Evolutionary conservation across 2,888 invertebrate genomes (phyloP).

Genomic region (Harpalus rubripes): DNA sequence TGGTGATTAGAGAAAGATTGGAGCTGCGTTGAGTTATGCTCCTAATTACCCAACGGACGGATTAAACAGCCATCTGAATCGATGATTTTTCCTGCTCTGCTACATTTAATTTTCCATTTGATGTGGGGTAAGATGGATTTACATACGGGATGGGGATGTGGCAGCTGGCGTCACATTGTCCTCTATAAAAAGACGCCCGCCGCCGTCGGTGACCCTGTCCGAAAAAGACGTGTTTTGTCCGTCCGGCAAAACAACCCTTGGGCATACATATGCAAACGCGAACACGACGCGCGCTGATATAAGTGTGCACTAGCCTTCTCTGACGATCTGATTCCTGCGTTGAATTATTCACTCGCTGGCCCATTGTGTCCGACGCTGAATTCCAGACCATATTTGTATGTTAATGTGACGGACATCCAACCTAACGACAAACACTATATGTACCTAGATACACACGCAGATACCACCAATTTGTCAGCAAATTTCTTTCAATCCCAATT

Average conservation of each 20-base stretch:
- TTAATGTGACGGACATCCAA: constrained; percentile 49
- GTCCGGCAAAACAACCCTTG: constrained; percentile 73
- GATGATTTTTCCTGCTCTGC: constrained; percentile 61
- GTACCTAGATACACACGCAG: neutral
- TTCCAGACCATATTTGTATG: constrained; percentile 64
- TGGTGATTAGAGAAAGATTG: constrained; percentile 67
- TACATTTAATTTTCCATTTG: constrained; percentile 57
- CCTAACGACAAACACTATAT: neutral
- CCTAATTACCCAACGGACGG: constrained; percentile 59
- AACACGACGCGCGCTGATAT: constrained; percentile 35
- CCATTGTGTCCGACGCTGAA: constrained; percentile 56
- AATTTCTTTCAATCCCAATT: neutral
- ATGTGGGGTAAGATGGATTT: constrained; percentile 70
- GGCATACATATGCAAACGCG: constrained; percentile 70
- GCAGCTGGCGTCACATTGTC: constrained; percentile 76
- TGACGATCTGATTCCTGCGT: constrained; percentile 39
- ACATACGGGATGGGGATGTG: constrained; percentile 72
- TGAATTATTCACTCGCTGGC: constrained; percentile 58
- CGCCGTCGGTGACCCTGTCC: constrained; percentile 57
- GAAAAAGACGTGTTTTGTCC: constrained; percentile 67
- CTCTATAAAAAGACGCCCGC: constrained; percentile 76
- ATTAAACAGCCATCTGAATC: constrained; percentile 65
- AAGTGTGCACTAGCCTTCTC: constrained; percentile 49
- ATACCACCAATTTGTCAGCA: neutral
- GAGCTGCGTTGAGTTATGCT: constrained; percentile 40